A percentile compares a stretch with the other conserved stretches of the same genome.
phyloP scores from a whole-genome alignment of 2,888 invertebrate genomes.

The Brachycybe producta region DNA sequence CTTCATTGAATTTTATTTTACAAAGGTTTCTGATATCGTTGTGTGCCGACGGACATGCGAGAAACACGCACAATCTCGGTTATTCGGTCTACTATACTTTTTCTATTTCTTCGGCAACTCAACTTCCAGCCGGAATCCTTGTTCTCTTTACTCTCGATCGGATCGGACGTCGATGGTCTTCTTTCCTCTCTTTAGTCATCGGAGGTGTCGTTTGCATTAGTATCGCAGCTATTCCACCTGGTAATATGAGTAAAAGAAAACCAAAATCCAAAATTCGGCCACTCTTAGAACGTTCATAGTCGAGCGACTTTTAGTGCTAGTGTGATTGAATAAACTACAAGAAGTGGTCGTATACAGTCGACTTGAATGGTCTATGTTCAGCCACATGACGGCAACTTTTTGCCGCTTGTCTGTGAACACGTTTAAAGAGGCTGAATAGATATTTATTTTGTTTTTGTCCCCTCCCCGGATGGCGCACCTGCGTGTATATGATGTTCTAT shows the following conservation, averaged over 20 bases:
- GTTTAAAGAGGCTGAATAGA: no score
- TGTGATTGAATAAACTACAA: no score
- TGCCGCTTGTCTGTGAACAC: no score
- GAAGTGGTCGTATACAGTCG: no score
- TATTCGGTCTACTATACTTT: constrained; percentile 73
- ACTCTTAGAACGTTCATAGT: no score
- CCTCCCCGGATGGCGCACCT: no score
- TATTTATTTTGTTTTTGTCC: no score
- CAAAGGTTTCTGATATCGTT: constrained; percentile 20
- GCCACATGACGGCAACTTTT: no score
- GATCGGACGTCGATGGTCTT: constrained; percentile 64
- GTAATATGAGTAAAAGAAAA: constrained; percentile 35
- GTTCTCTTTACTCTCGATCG: constrained; percentile 60
- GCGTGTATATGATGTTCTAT: no score
- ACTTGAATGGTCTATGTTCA: no score
- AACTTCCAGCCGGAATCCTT: constrained; percentile 64
- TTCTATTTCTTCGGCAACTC: constrained; percentile 36
- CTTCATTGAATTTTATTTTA: no score
- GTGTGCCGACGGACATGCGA: constrained; percentile 45
- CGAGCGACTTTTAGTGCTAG: no score
- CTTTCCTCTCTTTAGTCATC: constrained; percentile 14
- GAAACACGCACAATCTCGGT: constrained; percentile 72
- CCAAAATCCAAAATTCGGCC: not conserved
- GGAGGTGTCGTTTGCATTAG: constrained; percentile 18
- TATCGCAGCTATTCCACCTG: constrained; percentile 50